Base-by-base conservation (phyloP, 2,888 invertebrate species). In the Resseliella maxima region DNA sequence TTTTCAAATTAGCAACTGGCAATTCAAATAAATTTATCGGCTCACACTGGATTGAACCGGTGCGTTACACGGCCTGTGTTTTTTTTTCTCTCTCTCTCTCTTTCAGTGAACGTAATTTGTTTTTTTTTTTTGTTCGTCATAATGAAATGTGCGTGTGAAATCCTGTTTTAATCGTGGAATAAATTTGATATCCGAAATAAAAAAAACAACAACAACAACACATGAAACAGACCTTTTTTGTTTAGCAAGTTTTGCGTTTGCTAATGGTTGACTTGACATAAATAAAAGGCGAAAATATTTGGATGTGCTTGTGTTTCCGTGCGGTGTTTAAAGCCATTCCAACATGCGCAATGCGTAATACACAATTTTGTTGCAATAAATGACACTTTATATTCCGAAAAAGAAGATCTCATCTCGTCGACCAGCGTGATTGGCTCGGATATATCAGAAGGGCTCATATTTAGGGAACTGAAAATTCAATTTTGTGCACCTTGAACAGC, bases 401-500 rank as follows among this genome's bases (percentile, higher is more conserved):
- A 6, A 18, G 24, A 31, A 3, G 72, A 72, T 72, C 21, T 50
- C 21, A 15, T n/a, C 31, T 31, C 35, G 72, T n/a, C n/a, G 72
- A 2, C 46, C 18, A 18, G 46, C 46, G 18, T 31, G 31, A 31
- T 72, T n/a, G 59, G n/a, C n/a, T n/a, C n/a, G n/a, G 15, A 72
- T 31, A 72, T 72, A 72, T 72, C 5, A 8, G 72, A 72, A 31
- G 31, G 72, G 35, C 72, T 72, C 31, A 27, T 31, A 15, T 31
- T 31, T 72, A 72, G 31, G 72, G 59, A 8, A n/a, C n/a, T n/a
- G n/a, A n/a, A 59, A 59, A 59, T 59, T 72, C 15, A 15, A 72
- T 72, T 31, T 72, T 31, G 72, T 72, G 72, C 72, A 72, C 72
- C 72, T 72, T 72, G 72, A 72, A 72, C 31, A 72, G 59, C 59